Conservation (phyloP, 1,140 invertebrate genomes). For the Patella vulgata region DNA sequence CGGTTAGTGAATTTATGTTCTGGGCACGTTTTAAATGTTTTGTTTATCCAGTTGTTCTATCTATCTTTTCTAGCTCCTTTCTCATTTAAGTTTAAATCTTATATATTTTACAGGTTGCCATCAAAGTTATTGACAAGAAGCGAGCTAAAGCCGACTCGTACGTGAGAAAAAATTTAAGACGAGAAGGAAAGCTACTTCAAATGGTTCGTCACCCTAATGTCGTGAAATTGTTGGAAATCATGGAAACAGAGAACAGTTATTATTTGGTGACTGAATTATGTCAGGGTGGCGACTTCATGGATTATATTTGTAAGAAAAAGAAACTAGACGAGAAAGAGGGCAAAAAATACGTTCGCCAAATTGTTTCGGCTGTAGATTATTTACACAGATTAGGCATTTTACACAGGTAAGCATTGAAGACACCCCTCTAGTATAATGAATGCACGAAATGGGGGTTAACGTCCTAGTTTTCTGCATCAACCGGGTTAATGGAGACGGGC, state of each 20-base stretch:
- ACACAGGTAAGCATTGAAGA: constrained; percentile 53
- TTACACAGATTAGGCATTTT: constrained; percentile 61
- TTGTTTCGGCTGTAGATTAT: constrained; percentile 64
- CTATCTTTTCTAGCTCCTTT: too few relatives aligned
- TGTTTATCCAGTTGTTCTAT: too few relatives aligned
- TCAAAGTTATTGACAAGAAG: constrained; percentile 66
- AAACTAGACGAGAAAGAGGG: constrained; percentile 58
- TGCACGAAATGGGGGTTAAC: too few relatives aligned
- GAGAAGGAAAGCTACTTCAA: constrained; percentile 63
- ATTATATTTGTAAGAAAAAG: constrained; percentile 59
- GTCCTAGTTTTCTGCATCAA: too few relatives aligned
- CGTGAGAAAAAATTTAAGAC: constrained; percentile 61
- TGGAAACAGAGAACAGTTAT: constrained; percentile 67
- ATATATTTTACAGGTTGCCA: constrained; percentile 60
- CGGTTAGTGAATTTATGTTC: too few relatives aligned
- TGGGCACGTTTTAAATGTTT: too few relatives aligned
- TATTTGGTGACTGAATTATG: constrained; percentile 65
- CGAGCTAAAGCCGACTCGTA: constrained; percentile 61
- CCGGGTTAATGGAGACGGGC: too few relatives aligned
- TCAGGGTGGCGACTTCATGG: constrained; percentile 65
- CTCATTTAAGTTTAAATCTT: too few relatives aligned
- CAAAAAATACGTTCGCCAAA: constrained; percentile 59
- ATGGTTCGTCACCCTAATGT: constrained; percentile 61
- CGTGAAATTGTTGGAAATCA: constrained; percentile 60
- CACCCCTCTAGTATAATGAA: too few relatives aligned